These are phyloP conservation scores for Raillietiella orientalis DNA, from an alignment of 2,888 invertebrate genomes.

Conservation along the genomic window DNA sequence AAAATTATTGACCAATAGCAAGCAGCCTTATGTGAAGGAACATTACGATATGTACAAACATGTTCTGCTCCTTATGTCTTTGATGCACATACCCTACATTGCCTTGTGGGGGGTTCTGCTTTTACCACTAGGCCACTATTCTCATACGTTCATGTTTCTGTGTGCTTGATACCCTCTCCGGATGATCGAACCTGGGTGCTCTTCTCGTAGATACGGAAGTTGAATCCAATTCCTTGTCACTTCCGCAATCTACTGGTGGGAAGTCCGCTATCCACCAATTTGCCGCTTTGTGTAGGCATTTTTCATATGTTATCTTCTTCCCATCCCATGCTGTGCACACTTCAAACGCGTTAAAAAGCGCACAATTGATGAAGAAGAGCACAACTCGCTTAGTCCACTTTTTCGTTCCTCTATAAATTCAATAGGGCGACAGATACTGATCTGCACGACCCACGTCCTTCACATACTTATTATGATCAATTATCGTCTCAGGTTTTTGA, in stretches of 20 bases:
- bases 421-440: not conserved
- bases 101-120: not conserved
- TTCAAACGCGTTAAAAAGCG: conserved; percentile 1
- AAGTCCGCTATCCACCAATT: not conserved
- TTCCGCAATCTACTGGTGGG: no score
- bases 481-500: not conserved
- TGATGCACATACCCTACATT: not conserved
- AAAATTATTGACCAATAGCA: no score
- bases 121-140: not conserved
- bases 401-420: not conserved
- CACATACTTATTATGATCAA: not conserved
- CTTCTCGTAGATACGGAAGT: no score
- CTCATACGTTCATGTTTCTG: not conserved
- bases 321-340: not conserved
- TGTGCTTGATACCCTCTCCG: not conserved
- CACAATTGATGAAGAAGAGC: not conserved
- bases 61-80: no score
- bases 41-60: no score
- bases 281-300: not conserved
- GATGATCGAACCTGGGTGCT: conserved; percentile 1
- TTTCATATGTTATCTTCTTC: conserved; percentile 1
- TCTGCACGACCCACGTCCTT: not conserved
- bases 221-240: no score
- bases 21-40: no score
- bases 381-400: not conserved